A percentile compares a stretch with the other conserved stretches of the same genome.
Conservation (phyloP, 2,888 invertebrate species). For the Ophraella communa region DNA sequence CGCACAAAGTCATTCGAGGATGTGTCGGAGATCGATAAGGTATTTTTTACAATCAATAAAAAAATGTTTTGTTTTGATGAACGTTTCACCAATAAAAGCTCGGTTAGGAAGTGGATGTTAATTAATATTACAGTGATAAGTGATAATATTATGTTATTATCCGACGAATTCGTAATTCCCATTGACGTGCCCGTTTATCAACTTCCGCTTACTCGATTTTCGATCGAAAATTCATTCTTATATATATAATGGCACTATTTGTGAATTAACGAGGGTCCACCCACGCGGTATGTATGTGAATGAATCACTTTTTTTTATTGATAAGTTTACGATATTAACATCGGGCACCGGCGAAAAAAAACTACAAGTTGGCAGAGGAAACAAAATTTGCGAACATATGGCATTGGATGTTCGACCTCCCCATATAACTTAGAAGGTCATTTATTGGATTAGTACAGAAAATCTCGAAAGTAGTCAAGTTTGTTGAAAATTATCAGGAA, state of each 20-base stretch:
- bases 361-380: too few species aligned
- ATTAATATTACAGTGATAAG: neutral
- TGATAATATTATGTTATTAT: slow-evolving; percentile 1
- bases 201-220: neutral
- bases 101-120: neutral
- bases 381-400: too few species aligned
- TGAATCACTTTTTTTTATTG: neutral
- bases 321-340: neutral
- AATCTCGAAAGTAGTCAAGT: too few species aligned
- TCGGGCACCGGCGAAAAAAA: too few species aligned
- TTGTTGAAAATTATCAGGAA: too few species aligned
- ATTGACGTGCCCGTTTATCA: neutral
- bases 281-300: neutral
- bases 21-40: neutral
- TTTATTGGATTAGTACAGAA: too few species aligned
- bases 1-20: neutral
- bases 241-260: neutral
- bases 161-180: neutral
- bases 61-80: neutral
- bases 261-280: neutral
- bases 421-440: too few species aligned
- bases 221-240: neutral
- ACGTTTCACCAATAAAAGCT: neutral
- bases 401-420: too few species aligned
- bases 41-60: neutral